Base-by-base conservation (phyloP, 37 sponge, comb jelly and placozoan species). In the Agelas oroides region DNA sequence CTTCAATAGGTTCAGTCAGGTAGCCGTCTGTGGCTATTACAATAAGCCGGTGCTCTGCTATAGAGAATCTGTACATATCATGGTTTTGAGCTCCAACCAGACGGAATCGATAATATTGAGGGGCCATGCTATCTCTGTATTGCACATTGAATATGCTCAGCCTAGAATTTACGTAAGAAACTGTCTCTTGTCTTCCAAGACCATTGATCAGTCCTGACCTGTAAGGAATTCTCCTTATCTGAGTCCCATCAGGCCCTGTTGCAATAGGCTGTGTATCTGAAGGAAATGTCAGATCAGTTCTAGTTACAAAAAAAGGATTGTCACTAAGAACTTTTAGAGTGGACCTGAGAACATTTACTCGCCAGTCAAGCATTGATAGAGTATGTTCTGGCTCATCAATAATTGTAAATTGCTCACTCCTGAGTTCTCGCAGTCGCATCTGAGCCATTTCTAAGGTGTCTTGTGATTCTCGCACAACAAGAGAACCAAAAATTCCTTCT, bases 21-120 rank as follows among this genome's bases (percentile, higher is more conserved):
- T 67, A n/a, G 5, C 87, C 95, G 70, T 95, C 95, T 30, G 87
- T 82, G 2, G 92, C 89, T 30, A 90, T 61, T 39, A 95, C 83
- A 25, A 72, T 83, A 0, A 95, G 81, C 60, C 73, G 62, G 67
- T 95, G 91, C 17, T 79, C 84, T 24, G 89, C 83, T 25, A 95
- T 82, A 15, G 91, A 90, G 35, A 91, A 52, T 20, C 73, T 55
- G 73, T 62, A 91, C 20, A 82, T 65, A 70, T 65, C 86, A 21
- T 72, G 40, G 32, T 28, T 59, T 54, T 91, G 92, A 5, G 83
- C 89, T 27, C 92, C 92, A n/a, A n/a, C n/a, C n/a, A n/a, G n/a
- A n/a, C n/a, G n/a, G n/a, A n/a, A n/a, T n/a, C n/a, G n/a, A n/a
- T 25, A 95, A 79, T 30, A 12, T 61, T 86, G 41, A 3, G 84